Base-by-base conservation (phyloP, 2,797 vertebrate genomes). In the Xyrichtys novacula region DNA sequence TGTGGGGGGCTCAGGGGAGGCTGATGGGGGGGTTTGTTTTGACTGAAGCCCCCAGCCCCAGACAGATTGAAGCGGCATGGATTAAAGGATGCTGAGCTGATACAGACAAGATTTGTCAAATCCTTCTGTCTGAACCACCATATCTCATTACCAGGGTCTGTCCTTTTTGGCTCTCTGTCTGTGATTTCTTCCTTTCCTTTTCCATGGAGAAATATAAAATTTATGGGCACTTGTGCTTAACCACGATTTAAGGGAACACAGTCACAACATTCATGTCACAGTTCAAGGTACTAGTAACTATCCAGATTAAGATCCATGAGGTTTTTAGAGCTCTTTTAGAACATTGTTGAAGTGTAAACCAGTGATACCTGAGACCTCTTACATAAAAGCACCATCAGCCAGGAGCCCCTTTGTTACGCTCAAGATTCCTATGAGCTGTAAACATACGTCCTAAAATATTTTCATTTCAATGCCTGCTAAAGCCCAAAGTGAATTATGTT, bases 51-150 rank as follows among this genome's bases (percentile, higher is more conserved):
- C 43, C 71, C 57, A 65, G 73, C 79, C 66, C 67, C 84, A 89
- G 90, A 90, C 89, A 86, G 85, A 87, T 77, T 92, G 84, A 86
- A 76, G 66, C 65, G 60, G 61, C 53, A 36, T 36, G 85, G 89
- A 90, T 91, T 91, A 89, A 85, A 79, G 71, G 60, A 73, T 63
- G 55, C 71, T 84, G 73, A 85, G 83, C 81, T 78, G 82, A 89
- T 87, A 84, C 69, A 63, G 70, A 80, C 52, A 68, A 83, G 86
- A 86, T 91, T 88, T 89, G 70, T 83, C 52, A 88, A 90, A 90
- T 90, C 90, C 87, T 43, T 82, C 76, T 72, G 82, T 87, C 85
- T 87, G 76, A 85, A 78, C 76, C 78, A 47, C 42, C 2, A 39
- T 80, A 84, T 86, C 83, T 87, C 75, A 82, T 86, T 81, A 64